These are phyloP conservation scores for Thumatha senex DNA, from an alignment of 2,888 invertebrate species.

Conservation along the genomic window DNA sequence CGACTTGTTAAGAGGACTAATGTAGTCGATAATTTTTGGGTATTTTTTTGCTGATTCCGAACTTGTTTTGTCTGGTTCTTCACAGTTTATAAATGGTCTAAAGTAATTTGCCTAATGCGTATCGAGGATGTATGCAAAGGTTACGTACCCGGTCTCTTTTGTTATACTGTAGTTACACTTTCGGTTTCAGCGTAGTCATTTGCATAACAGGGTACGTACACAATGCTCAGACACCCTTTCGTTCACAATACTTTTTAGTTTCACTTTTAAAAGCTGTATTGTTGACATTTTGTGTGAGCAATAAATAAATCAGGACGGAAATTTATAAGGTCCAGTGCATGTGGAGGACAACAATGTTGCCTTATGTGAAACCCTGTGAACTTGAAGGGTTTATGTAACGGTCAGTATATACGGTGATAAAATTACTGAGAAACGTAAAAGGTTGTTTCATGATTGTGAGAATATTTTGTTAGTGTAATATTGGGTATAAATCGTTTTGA, in stretches of 20 bases:
- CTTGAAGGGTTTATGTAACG: slow-evolving; percentile 42
- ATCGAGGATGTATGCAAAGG: slow-evolving; percentile 77
- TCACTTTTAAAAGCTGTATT: slow-evolving; percentile 76
- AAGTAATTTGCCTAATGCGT: slow-evolving; percentile 75
- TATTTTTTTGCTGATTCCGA: slow-evolving; percentile 53
- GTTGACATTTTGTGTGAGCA: slow-evolving; percentile 75
- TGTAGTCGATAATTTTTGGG: slow-evolving; percentile 51
- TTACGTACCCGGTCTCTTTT: slow-evolving; percentile 62
- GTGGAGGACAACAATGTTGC: slow-evolving; percentile 65
- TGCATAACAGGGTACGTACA: slow-evolving; percentile 73
- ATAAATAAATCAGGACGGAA: slow-evolving; percentile 79
- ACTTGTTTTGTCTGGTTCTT: slow-evolving; percentile 58
- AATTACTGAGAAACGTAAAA: slow-evolving; percentile 21
- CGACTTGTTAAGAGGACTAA: slow-evolving; percentile 46
- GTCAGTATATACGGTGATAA: slow-evolving; percentile 42
- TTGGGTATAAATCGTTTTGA: no score
- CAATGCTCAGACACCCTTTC: slow-evolving; percentile 72
- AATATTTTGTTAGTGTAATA: slow-evolving; percentile 15
- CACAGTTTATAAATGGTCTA: slow-evolving; percentile 52
- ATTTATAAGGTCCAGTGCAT: slow-evolving; percentile 70
- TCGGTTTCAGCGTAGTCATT: slow-evolving; percentile 80
- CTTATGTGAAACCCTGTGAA: slow-evolving; percentile 43
- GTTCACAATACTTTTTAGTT: slow-evolving; percentile 70
- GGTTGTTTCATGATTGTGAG: slow-evolving; percentile 42
- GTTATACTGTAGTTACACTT: slow-evolving; percentile 60